These are phyloP conservation scores for Caenorhabditis imperialis DNA, from an alignment of 2,888 invertebrate species.

Conservation along the genomic window DNA sequence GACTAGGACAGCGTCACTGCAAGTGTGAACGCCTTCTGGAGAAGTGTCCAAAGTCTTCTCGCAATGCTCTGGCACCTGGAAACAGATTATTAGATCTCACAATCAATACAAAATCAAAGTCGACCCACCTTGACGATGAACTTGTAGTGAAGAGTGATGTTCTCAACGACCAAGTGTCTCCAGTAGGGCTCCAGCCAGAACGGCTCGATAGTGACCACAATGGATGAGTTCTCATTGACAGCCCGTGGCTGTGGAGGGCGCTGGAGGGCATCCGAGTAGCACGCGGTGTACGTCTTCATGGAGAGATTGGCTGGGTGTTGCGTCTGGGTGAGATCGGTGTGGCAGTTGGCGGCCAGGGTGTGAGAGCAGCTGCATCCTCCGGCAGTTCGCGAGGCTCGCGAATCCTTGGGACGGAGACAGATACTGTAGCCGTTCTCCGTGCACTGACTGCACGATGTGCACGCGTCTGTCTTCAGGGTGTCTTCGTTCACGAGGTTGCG, in stretches of 20 bases:
- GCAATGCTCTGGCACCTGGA: conserved; percentile 70
- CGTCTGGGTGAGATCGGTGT: conserved; percentile 53
- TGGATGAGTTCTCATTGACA: conserved; percentile 63
- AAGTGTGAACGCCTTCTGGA: conserved; percentile 40
- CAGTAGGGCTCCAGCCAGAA: conserved; percentile 77
- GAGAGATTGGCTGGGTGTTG: conserved; percentile 64
- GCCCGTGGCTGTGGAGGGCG: conserved; percentile 70
- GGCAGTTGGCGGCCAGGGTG: conserved; percentile 65
- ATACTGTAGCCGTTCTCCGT: conserved; percentile 68
- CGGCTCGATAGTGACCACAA: conserved; percentile 74
- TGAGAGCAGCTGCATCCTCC: conserved; percentile 66
- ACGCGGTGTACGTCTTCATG: conserved; percentile 60
- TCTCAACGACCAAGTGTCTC: conserved; percentile 67
- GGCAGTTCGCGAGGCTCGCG: conserved; percentile 51
- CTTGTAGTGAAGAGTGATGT: conserved; percentile 72
- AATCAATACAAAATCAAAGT: no score
- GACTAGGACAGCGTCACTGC: conserved; percentile 36
- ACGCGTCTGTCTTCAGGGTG: conserved; percentile 63
- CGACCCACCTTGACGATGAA: conserved; percentile 65
- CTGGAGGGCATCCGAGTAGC: conserved; percentile 66
- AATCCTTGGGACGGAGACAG: conserved; percentile 56
- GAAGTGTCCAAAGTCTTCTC: conserved; percentile 61
- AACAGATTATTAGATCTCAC: no score
- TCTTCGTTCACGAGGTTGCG: conserved; percentile 64
- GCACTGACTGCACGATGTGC: conserved; percentile 71